Base-by-base conservation (phyloP, 1,140 invertebrate genomes). In the Gonioctena quinquepunctata region DNA sequence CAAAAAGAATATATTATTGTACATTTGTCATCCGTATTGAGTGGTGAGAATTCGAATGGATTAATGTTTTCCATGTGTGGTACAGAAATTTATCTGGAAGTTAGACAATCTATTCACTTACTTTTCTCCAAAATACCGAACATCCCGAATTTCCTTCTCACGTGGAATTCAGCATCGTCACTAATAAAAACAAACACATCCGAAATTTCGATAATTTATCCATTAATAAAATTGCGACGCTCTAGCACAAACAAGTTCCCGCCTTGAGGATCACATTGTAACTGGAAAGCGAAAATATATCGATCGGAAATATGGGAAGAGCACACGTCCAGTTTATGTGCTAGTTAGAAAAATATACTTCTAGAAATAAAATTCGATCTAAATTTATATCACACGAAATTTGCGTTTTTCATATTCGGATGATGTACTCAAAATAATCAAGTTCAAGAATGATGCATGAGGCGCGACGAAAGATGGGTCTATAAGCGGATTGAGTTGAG, bases 301-400 rank as follows among this genome's bases (percentile, higher is more conserved):
- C 25, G 23, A 59, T 16, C n/a, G 19, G 21, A 56, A 56, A 21
- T 56, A 56, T 56, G 25, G 26, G 56, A 59, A 42, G 33, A 42
- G 33, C 33, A 42, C 33, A 13, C 33, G 7, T 59, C 16, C 16
- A 25, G 56, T 59, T 59, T 59, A 59, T 28, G 18, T 59, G 23
- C 21, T 22, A 25, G 19, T 25, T 25, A 26, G 25, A 59, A 25
- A 59, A 59, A 59, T 25, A 59, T 59, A 59, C 56, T 25, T 16
- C 23, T 22, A 7, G 56, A 59, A 59, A 59, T 59, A 54, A 7
- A 52, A 25, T 59, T 26, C n/a, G 11, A 25, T 63, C 28, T 63
- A 63, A 63, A 49, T 63, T 63, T 63, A 63, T 42, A 26, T 26
- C 7, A 22, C n/a, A 42, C 3, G 16, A 60, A 56, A n/a, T n/a